These are phyloP conservation scores for Phortica okadai DNA, from an alignment of 2,888 invertebrate species.

Conservation along the genomic window DNA sequence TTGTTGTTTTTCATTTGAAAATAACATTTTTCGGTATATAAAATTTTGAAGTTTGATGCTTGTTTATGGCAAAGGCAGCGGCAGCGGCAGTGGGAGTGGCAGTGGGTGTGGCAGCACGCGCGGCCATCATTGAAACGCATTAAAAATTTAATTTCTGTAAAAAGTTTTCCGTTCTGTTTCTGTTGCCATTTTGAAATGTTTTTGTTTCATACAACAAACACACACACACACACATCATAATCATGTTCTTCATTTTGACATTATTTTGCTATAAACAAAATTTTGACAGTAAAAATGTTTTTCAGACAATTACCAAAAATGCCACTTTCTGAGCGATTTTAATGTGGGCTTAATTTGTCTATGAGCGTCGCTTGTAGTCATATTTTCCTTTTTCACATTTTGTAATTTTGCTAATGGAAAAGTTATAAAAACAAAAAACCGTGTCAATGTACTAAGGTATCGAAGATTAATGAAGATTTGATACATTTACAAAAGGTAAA, in stretches of 20 bases:
- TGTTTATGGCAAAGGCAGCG: background rate
- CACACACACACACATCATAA: background rate
- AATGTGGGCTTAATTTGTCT: background rate
- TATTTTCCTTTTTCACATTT: no score
- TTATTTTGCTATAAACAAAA: conserved; percentile 12
- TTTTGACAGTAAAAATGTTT: conserved; percentile 4
- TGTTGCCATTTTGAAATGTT: background rate
- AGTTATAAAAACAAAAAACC: no score
- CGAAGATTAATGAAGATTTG: no score
- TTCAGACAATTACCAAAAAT: conserved; percentile 1
- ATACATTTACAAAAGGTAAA: no score
- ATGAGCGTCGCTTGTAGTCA: background rate
- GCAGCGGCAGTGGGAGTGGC: background rate
- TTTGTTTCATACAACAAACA: background rate
- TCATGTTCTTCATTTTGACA: background rate
- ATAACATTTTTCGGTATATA: background rate
- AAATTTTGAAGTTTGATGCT: conserved; percentile 23
- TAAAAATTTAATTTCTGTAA: conserved; percentile 26
- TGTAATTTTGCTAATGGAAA: no score
- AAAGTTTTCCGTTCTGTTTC: conserved; percentile 3
- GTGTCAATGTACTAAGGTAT: no score
- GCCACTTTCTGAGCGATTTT: background rate
- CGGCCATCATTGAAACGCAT: conserved; percentile 5
- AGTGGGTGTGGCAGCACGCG: background rate
- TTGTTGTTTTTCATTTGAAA: background rate